A percentile compares a stretch with the other conserved stretches of the same genome.
Conservation (phyloP, 1,140 invertebrate genomes). For the Cotesia vestalis region DNA sequence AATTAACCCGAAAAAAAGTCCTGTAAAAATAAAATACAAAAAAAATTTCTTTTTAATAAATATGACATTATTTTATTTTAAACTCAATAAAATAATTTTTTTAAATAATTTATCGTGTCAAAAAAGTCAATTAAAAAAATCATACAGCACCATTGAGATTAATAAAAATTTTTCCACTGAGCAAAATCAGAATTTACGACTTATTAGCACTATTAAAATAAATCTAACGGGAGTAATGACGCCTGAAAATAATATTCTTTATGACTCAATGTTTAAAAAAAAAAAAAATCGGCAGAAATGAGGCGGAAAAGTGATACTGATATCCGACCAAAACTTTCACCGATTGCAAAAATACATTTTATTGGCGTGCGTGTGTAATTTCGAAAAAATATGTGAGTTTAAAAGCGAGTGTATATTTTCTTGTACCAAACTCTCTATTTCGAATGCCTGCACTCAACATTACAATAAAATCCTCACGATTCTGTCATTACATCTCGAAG, state of each 20-base stretch:
- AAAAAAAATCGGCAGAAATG: neutral
- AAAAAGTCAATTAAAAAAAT: neutral
- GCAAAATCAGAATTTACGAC: neutral
- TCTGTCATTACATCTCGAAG: conserved; percentile 1
- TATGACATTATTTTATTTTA: no score
- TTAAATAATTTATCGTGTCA: no score
- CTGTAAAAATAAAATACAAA: no score
- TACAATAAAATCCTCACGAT: conserved; percentile 9
- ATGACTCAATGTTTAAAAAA: neutral
- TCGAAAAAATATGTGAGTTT: neutral
- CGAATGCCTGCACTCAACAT: neutral
- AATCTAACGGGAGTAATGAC: no score
- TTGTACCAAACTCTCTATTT: neutral
- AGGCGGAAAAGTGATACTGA: neutral
- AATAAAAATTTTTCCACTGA: neutral
- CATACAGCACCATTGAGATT: no score
- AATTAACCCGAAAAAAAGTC: no score
- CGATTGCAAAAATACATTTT: neutral
- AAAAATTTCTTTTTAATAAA: no score
- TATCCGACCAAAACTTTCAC: neutral
- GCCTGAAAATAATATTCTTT: neutral
- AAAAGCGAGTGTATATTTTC: no score
- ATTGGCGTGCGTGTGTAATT: neutral
- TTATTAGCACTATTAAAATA: no score
- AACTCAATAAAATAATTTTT: no score